A percentile compares a stretch with the other conserved stretches of the same genome.
Evolutionary conservation across 2,113 vertebrate species (phyloP).

Genomic region (Hemiscyllium ocellatum): DNA sequence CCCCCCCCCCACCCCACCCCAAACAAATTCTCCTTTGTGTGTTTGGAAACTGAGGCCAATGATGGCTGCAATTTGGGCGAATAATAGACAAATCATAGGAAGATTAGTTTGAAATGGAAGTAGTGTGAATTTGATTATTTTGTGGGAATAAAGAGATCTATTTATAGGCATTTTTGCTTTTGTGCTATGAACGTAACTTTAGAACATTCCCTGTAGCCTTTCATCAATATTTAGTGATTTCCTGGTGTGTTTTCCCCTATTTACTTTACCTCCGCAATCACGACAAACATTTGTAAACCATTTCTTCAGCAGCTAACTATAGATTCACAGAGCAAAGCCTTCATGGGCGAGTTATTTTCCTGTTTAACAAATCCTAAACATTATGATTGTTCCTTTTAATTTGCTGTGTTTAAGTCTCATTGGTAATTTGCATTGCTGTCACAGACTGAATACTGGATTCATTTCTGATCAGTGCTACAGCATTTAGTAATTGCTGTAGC

Average conservation of each 20-base stretch:
- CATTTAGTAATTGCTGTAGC: background rate
- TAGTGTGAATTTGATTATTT: background rate
- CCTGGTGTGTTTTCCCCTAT: too few species aligned
- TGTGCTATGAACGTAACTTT: background rate
- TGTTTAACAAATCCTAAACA: conserved; percentile 31
- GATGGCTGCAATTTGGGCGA: background rate
- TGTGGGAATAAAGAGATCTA: background rate
- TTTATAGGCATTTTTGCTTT: background rate
- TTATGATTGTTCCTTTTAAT: conserved; percentile 28
- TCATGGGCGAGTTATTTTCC: background rate
- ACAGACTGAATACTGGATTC: background rate
- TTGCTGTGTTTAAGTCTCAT: background rate
- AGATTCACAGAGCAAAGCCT: background rate
- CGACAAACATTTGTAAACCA: background rate
- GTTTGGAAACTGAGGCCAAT: background rate
- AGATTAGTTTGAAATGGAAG: background rate
- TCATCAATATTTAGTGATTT: conserved; percentile 17
- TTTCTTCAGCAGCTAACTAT: background rate
- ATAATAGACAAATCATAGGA: background rate
- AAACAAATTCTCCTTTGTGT: background rate
- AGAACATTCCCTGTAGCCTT: background rate
- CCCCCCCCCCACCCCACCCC: too few species aligned
- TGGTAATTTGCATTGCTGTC: conserved; percentile 36
- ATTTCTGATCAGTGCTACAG: conserved; percentile 6
- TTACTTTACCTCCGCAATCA: background rate